These are phyloP conservation scores for Brachynemurus nebulosus DNA, from an alignment of 2,888 invertebrate species.

Conservation along the genomic window DNA sequence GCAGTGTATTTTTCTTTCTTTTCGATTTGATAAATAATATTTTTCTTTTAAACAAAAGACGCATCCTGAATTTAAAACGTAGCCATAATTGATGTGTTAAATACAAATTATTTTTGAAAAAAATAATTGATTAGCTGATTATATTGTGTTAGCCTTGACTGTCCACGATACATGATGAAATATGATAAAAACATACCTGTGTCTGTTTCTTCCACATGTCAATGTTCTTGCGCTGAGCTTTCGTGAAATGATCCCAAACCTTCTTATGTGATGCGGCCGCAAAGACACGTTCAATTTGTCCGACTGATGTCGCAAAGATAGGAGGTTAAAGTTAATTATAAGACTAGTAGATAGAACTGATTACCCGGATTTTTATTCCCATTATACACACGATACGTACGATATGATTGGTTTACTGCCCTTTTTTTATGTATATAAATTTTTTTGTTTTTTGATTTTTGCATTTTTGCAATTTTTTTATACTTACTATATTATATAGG, in stretches of 20 bases:
- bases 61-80: too few species aligned
- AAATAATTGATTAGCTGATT: too few species aligned
- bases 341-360: not conserved
- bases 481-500: too few species aligned
- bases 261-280: conserved; percentile 91
- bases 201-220: conserved; percentile 96
- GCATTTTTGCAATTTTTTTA: too few species aligned
- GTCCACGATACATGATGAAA: too few species aligned
- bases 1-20: too few species aligned
- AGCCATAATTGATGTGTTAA: too few species aligned
- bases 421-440: not conserved
- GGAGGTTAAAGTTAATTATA: conserved; percentile 3
- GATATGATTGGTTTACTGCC: not conserved
- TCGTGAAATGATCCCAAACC: conserved; percentile 99
- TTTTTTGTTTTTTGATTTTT: not conserved
- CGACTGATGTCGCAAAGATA: conserved; percentile 52
- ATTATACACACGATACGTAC: not conserved
- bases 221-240: conserved; percentile 97
- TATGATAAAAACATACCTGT: conserved; percentile 78
- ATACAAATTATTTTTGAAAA: too few species aligned
- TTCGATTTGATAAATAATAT: too few species aligned
- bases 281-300: conserved; percentile 98
- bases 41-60: too few species aligned
- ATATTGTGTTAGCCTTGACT: too few species aligned
- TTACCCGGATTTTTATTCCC: not conserved